phyloP scores from a whole-genome alignment of 2,888 invertebrate genomes.

The Drosophila multiciliata region DNA sequence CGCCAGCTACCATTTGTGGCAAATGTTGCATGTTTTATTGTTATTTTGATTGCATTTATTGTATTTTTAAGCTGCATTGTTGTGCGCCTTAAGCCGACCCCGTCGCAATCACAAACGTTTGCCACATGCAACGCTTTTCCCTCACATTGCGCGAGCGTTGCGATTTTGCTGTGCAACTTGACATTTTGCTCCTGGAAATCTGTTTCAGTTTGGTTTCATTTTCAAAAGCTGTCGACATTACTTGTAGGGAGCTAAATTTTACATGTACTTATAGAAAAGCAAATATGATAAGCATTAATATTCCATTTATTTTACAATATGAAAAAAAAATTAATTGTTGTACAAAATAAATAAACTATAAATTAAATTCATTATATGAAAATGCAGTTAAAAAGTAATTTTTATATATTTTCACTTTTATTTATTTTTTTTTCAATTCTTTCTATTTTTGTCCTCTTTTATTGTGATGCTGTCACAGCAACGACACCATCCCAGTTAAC shows the following conservation, averaged over 20 bases:
- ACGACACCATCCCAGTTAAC: slow-evolving; percentile 1
- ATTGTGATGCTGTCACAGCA: slow-evolving; percentile 5
- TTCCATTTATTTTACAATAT: background rate
- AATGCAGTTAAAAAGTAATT: background rate
- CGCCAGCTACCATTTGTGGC: slow-evolving; percentile 69
- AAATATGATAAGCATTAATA: background rate
- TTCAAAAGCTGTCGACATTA: background rate
- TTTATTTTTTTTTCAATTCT: background rate
- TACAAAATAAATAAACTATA: background rate
- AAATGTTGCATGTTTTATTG: slow-evolving; percentile 82
- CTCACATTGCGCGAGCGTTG: slow-evolving; percentile 1
- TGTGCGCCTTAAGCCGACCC: slow-evolving; percentile 57
- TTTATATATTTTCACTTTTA: background rate
- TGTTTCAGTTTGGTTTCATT: background rate
- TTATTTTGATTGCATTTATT: slow-evolving; percentile 83
- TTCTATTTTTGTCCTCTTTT: background rate
- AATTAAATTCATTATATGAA: background rate
- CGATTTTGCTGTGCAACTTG: background rate
- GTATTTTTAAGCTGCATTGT: slow-evolving; percentile 82
- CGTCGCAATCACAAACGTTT: slow-evolving; percentile 54
- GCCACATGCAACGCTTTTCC: slow-evolving; percentile 26
- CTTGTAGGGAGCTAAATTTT: background rate
- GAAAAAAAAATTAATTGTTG: background rate
- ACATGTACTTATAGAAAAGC: background rate
- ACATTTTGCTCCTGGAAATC: background rate